phyloP scores from a whole-genome alignment of 2,888 invertebrate species.

The Apodemia duryi region DNA sequence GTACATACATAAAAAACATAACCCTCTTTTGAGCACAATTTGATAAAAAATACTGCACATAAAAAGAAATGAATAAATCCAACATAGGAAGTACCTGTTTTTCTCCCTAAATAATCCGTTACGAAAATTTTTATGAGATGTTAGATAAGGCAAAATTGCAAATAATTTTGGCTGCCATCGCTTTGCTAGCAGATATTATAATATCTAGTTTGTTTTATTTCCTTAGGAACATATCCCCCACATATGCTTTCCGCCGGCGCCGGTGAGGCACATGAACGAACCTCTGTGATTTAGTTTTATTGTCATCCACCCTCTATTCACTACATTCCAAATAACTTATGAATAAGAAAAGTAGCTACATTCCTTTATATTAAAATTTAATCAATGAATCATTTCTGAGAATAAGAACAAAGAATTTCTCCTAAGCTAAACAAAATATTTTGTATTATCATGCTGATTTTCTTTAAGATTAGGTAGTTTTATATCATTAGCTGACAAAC shows the following conservation, averaged over 20 bases:
- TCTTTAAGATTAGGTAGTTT: no score
- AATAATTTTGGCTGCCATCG: constrained; percentile 13
- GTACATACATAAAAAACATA: background rate
- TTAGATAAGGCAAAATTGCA: constrained; percentile 18
- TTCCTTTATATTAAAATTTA: constrained; percentile 34
- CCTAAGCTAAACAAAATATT: no score
- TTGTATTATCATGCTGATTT: no score
- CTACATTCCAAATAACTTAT: constrained; percentile 53
- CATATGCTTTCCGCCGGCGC: constrained; percentile 77
- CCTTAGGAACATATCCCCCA: constrained; percentile 64
- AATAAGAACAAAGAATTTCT: no score
- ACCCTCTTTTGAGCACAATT: no score
- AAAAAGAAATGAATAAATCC: background rate
- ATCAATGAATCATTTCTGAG: constrained; percentile 1
- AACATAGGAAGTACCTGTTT: background rate
- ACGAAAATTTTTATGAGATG: constrained; percentile 7
- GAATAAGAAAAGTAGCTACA: constrained; percentile 42
- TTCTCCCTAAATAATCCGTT: background rate
- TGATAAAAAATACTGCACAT: background rate
- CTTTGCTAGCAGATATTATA: constrained; percentile 39
- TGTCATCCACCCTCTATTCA: constrained; percentile 70
- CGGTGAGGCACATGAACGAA: constrained; percentile 64
- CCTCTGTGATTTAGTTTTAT: constrained; percentile 76
- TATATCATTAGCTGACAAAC: no score
- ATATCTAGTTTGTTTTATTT: constrained; percentile 62